Evolutionary conservation across 2,888 invertebrate genomes (phyloP).

Genomic region (Polyommatus icarus): DNA sequence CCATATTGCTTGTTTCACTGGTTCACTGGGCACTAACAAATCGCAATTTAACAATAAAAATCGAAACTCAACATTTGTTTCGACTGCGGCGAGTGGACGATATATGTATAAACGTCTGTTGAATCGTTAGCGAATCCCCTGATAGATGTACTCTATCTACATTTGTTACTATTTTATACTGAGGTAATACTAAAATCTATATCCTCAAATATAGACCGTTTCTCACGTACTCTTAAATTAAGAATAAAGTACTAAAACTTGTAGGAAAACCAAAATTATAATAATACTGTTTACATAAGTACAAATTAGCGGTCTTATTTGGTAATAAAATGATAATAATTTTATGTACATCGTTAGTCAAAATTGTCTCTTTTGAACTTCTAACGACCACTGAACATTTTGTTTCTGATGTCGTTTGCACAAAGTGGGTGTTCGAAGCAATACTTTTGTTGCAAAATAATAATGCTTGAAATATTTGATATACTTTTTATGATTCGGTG

Average conservation of each 20-base stretch:
- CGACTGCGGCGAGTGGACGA: slow-evolving; percentile 18
- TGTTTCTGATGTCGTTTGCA: slow-evolving; percentile 12
- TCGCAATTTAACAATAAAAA: background rate
- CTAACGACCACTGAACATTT: background rate
- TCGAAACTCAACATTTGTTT: background rate
- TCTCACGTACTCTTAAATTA: slow-evolving; percentile 38
- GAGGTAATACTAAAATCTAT: slow-evolving; percentile 32
- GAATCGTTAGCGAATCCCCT: slow-evolving; percentile 28
- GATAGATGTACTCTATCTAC: slow-evolving; percentile 33
- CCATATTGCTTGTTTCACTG: background rate
- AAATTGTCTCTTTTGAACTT: background rate
- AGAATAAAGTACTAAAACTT: slow-evolving; percentile 21
- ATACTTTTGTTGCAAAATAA: slow-evolving; percentile 5
- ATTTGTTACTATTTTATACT: slow-evolving; percentile 35
- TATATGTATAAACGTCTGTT: slow-evolving; percentile 30
- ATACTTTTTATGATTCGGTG: slow-evolving; percentile 16
- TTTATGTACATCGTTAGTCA: background rate
- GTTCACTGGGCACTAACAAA: background rate
- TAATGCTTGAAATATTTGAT: slow-evolving; percentile 13
- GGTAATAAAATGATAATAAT: slow-evolving; percentile 21
- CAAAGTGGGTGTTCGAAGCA: slow-evolving; percentile 16
- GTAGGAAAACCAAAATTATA: slow-evolving; percentile 13
- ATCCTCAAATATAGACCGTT: slow-evolving; percentile 44
- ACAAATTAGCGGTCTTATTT: slow-evolving; percentile 33
- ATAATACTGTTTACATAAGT: slow-evolving; percentile 27